phyloP scores from a whole-genome alignment of 2,888 invertebrate species.

The Quadroppia sp. region DNA sequence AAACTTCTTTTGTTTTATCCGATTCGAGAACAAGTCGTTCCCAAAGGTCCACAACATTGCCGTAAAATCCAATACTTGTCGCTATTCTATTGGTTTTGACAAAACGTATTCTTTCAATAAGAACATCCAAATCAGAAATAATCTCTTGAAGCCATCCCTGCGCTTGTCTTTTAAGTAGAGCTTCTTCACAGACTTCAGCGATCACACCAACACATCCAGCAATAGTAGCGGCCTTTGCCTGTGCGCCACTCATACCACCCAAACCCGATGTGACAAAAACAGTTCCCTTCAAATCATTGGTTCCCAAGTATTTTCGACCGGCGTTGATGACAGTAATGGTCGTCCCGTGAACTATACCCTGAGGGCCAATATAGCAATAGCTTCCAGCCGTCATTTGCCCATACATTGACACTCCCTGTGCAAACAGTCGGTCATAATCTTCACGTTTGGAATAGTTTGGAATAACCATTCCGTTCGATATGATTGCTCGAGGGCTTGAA shows the following conservation, averaged over 20 bases:
- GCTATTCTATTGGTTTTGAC: conserved; percentile 51
- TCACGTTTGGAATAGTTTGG: conserved; percentile 60
- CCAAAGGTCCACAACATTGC: conserved; percentile 60
- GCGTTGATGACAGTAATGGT: conserved; percentile 62
- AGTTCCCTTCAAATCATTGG: conserved; percentile 56
- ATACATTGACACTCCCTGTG: conserved; percentile 61
- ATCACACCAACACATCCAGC: conserved; percentile 62
- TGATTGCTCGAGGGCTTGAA: conserved; percentile 58
- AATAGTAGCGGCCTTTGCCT: conserved; percentile 62
- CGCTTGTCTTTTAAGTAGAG: conserved; percentile 57
- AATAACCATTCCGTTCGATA: conserved; percentile 64
- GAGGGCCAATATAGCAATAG: conserved; percentile 63
- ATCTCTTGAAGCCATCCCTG: conserved; percentile 62
- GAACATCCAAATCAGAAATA: conserved; percentile 54
- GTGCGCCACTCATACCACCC: conserved; percentile 63
- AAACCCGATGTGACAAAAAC: conserved; percentile 61
- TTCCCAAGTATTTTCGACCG: conserved; percentile 58
- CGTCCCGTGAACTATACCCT: conserved; percentile 64
- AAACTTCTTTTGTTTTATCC: conserved; percentile 56
- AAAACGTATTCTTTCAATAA: conserved; percentile 53
- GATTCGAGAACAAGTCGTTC: conserved; percentile 57
- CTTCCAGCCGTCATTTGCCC: conserved; percentile 65
- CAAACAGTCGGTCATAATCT: conserved; percentile 61
- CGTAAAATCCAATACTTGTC: conserved; percentile 60
- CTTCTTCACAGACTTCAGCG: conserved; percentile 59